Base-by-base conservation (phyloP, 2,888 invertebrate species). In the Drosophila kanekoi region DNA sequence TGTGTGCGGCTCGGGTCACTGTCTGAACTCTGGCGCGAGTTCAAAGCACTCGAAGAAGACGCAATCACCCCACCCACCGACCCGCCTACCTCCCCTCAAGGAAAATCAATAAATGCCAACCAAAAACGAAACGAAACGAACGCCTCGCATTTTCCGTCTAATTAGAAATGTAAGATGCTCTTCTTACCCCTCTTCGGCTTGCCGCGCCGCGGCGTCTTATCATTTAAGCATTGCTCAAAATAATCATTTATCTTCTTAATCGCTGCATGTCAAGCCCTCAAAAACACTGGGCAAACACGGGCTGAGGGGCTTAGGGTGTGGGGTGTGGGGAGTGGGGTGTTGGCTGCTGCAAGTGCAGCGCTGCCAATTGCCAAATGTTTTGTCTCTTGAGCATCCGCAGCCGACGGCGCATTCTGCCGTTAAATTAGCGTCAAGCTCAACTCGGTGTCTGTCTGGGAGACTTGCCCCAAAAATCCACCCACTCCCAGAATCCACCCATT, bases 181-280 rank as follows among this genome's bases (percentile, higher is more conserved):
- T 57, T 58, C 37, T 49, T 68, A 64, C 72, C 45, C 28, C 59
- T 38, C 47, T 45, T 35, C 43, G 57, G 32, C 57, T 45, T 13
- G 28, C 48, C 32, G 45, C 23, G 49, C 14, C 33, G 35, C 37
- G 38, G 28, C 28, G 28, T 58, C 49, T 72, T 58, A 72, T 71
- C 76, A 70, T 70, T 83, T 67, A 56, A 66, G 67, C 72, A 81
- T 78, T 79, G 68, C 77, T 81, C 73, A 78, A 84, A 84, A 87
- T 77, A 86, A 81, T 78, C 76, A 89, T 89, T 89, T 89, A 76
- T 84, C 87, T 87, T 77, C 60, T 77, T 81, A 81, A 84, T 85
- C 88, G 74, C 77, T 58, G 71, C 66, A 61, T 65, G 73, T 77
- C 87, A 73, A 72, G 56, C 45, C 35, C 52, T 49, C 63, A 56